These are phyloP conservation scores for Poeciliopsis turrubarensis DNA, from an alignment of 2,113 vertebrate species.

Conservation along the genomic window DNA sequence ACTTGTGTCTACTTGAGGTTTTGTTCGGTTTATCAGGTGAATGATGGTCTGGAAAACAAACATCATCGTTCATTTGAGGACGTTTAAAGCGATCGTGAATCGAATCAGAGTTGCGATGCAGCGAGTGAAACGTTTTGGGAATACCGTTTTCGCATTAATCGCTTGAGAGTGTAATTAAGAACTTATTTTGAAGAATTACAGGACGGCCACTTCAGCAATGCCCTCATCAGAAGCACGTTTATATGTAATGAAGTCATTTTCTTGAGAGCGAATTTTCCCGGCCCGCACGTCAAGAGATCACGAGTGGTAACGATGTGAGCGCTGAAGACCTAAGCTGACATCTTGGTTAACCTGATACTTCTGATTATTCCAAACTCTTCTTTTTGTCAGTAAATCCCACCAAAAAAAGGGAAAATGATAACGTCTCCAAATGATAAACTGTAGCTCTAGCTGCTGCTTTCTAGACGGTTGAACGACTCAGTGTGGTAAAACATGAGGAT, in stretches of 20 bases:
- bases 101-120: neutral
- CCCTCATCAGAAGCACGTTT: neutral
- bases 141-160: neutral
- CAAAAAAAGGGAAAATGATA: neutral
- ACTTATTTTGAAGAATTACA: neutral
- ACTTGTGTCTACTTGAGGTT: no score
- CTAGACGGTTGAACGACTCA: neutral
- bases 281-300: neutral
- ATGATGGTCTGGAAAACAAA: conserved; percentile 1
- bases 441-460: neutral
- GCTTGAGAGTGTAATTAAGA: neutral
- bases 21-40: conserved; percentile 11
- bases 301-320: neutral
- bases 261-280: neutral
- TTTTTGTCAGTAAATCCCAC: neutral
- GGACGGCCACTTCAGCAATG: neutral
- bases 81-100: neutral
- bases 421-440: neutral
- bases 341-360: neutral
- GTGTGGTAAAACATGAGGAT: no score
- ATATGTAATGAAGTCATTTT: neutral
- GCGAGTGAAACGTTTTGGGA: neutral
- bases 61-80: neutral
- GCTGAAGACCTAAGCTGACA: neutral
- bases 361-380: neutral